Conservation (phyloP, 2,797 vertebrate species). For the Enoplosus armatus region DNA sequence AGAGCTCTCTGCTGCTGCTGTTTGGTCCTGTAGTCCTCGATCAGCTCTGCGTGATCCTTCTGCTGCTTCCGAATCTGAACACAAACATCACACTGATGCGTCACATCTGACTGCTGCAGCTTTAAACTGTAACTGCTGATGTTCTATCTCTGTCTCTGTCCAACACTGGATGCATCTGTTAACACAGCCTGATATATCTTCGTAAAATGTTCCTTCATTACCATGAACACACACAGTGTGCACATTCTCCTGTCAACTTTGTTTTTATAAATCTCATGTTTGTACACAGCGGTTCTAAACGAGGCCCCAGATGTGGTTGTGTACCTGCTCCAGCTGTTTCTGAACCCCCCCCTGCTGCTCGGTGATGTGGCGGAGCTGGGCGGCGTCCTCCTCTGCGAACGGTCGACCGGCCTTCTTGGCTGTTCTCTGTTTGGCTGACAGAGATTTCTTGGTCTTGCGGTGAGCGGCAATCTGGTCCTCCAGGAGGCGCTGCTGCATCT, state of each 20-base stretch:
- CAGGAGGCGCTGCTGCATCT: constrained; percentile 97
- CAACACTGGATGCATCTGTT: not conserved
- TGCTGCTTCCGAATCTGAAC: constrained; percentile 96
- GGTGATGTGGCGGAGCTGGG: constrained; percentile 92
- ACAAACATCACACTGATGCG: not conserved
- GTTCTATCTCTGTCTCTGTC: not conserved
- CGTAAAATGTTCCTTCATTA: too few species aligned
- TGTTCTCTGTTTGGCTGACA: constrained; percentile 97
- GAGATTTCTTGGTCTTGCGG: constrained; percentile 95
- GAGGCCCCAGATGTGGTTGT: not conserved
- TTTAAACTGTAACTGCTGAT: too few species aligned
- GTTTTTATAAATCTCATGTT: too few species aligned
- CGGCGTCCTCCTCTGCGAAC: constrained; percentile 93
- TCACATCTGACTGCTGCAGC: too few species aligned
- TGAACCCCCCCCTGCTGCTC: constrained; percentile 96
- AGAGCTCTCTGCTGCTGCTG: constrained; percentile 85
- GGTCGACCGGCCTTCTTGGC: constrained; percentile 94
- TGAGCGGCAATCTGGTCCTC: constrained; percentile 96
- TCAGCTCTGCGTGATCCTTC: constrained; percentile 96
- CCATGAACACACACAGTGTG: too few species aligned
- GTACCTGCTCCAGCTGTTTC: constrained; percentile 97
- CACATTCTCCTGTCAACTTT: too few species aligned
- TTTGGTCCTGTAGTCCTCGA: constrained; percentile 94
- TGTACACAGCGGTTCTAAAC: too few species aligned
- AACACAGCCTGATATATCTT: too few species aligned